These are phyloP conservation scores for Acleris laterana DNA, from an alignment of 2,888 invertebrate species.

Conservation along the genomic window DNA sequence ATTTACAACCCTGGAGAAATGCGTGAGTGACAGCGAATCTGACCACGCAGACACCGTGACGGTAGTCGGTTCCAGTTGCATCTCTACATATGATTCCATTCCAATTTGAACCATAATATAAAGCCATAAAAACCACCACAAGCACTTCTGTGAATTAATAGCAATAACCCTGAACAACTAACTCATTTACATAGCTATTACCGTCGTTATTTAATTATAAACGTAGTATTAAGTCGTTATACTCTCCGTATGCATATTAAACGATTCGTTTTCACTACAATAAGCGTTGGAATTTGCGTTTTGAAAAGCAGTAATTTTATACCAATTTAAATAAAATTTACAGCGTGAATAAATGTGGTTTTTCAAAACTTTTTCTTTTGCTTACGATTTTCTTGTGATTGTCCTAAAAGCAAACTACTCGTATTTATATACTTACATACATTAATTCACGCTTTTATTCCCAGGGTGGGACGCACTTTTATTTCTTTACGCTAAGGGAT, in stretches of 20 bases:
- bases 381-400: no score
- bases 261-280: conserved; percentile 34
- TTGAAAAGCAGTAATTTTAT: conserved; percentile 19
- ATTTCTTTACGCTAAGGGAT: no score
- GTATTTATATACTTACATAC: no score
- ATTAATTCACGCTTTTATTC: no score
- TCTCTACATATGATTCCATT: no score
- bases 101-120: no score
- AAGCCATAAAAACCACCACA: no score
- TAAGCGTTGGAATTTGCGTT: conserved; percentile 22
- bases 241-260: conserved; percentile 33
- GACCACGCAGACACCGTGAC: conserved; percentile 22
- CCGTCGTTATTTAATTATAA: conserved; percentile 18
- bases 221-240: conserved; percentile 16
- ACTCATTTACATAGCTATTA: conserved; percentile 9
- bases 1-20: conserved; percentile 22
- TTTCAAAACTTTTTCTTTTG: no score
- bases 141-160: no score
- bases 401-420: no score
- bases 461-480: no score
- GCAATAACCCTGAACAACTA: conserved; percentile 22
- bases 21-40: conserved; percentile 15
- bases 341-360: no score
- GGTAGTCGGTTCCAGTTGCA: conserved; percentile 1
- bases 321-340: conserved; percentile 8